Percentiles rank a stretch among this genome's conserved stretches.
Conservation (phyloP, 2,888 invertebrate species). For the Nysson spinosus region DNA sequence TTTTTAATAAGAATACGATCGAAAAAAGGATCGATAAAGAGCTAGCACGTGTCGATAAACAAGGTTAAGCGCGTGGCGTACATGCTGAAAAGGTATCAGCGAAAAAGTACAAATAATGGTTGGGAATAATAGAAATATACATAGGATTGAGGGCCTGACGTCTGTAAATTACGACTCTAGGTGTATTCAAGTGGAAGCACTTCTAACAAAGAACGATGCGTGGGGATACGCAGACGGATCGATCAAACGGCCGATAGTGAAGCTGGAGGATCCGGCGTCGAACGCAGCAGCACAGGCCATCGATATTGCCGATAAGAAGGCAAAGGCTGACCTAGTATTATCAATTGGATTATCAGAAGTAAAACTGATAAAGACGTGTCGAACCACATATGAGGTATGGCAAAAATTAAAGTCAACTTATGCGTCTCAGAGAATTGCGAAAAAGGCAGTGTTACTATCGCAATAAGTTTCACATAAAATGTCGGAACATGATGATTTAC, state of each 20-base stretch:
- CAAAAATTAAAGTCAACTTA: constrained; percentile 8
- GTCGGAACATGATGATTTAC: background rate
- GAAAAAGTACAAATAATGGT: too few relatives aligned
- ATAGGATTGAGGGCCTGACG: background rate
- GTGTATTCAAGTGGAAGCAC: constrained; percentile 5
- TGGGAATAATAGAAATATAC: too few relatives aligned
- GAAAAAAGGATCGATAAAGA: too few relatives aligned
- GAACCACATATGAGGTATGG: constrained; percentile 13
- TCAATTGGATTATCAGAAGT: constrained; percentile 82
- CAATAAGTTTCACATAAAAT: background rate
- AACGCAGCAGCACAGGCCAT: background rate
- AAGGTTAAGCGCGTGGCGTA: too few relatives aligned
- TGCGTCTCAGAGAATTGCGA: constrained; percentile 10
- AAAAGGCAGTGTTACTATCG: constrained; percentile 3
- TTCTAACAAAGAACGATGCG: constrained; percentile 9
- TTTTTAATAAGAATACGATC: too few relatives aligned
- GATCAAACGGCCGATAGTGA: background rate
- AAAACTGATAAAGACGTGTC: constrained; percentile 66
- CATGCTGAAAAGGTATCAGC: too few relatives aligned
- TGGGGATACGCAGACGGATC: constrained; percentile 1
- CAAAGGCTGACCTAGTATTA: constrained; percentile 63
- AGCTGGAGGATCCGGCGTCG: background rate
- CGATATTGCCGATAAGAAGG: constrained; percentile 4
- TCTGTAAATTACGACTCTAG: constrained; percentile 7
- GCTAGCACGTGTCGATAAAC: too few relatives aligned